Evolutionary conservation across 1,140 invertebrate species (phyloP).

Genomic region (Epicauta chinensis): DNA sequence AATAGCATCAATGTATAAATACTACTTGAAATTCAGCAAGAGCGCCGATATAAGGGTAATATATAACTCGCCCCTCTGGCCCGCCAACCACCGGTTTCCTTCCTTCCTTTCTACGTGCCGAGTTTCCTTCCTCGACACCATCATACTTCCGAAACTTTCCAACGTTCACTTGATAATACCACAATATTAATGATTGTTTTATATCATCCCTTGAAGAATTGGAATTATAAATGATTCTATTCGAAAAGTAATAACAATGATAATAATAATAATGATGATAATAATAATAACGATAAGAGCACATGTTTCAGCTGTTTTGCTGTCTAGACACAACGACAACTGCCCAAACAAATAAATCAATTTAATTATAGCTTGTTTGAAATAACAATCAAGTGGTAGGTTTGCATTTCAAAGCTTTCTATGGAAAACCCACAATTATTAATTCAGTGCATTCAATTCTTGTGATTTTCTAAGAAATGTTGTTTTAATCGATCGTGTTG

Average conservation of each 20-base stretch:
- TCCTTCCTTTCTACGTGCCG: constrained; percentile 32
- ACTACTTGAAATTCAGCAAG: constrained; percentile 35
- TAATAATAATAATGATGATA: not conserved
- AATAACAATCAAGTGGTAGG: too few relatives aligned
- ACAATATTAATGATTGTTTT: constrained; percentile 36
- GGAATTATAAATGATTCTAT: not conserved
- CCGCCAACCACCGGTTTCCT: constrained; percentile 8
- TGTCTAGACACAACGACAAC: too few relatives aligned
- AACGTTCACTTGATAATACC: constrained; percentile 33
- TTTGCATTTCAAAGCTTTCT: too few relatives aligned
- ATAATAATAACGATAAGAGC: not conserved
- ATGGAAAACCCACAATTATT: too few relatives aligned
- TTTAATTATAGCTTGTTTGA: too few relatives aligned
- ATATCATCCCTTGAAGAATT: constrained; percentile 2
- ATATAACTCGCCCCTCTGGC: constrained; percentile 30
- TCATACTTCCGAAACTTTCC: constrained; percentile 34
- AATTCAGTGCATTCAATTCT: too few relatives aligned
- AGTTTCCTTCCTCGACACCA: constrained; percentile 37
- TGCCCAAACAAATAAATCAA: too few relatives aligned
- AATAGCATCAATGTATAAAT: constrained; percentile 20
- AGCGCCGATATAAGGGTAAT: constrained; percentile 32
- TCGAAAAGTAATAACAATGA: not conserved
- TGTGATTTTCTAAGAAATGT: too few relatives aligned
- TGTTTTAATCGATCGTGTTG: too few relatives aligned
- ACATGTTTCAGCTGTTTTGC: too few relatives aligned